A percentile compares a stretch with the other conserved stretches of the same genome.
Evolutionary conservation across 1,140 invertebrate genomes (phyloP).

Genomic region (Drosophila melanogaster): DNA sequence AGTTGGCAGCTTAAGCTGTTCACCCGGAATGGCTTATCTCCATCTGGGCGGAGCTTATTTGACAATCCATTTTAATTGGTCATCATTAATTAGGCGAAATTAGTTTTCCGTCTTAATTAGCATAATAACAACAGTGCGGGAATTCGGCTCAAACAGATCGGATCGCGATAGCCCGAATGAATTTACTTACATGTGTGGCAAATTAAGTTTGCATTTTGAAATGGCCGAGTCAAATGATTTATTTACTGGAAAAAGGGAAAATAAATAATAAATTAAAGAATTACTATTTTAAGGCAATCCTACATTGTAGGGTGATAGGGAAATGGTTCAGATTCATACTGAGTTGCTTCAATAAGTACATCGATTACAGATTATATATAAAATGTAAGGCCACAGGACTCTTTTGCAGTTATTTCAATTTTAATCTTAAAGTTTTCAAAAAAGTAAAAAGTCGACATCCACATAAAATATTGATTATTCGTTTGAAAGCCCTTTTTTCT

Average conservation of each 20-base stretch:
- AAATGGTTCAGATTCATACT: no score
- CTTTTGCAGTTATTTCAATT: no score
- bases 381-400: no score
- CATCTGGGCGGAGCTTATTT: conserved; percentile 32
- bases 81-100: conserved; percentile 72
- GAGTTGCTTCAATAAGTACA: no score
- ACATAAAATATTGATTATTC: neutral
- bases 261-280: no score
- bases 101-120: conserved; percentile 63
- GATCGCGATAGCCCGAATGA: conserved; percentile 64
- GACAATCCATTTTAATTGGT: conserved; percentile 59
- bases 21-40: conserved; percentile 19
- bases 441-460: no score
- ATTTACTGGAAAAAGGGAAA: neutral
- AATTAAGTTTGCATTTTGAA: conserved; percentile 33
- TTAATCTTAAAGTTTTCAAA: no score
- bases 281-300: no score
- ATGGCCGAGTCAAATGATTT: conserved; percentile 11
- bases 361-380: no score
- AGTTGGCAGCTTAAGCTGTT: conserved; percentile 13
- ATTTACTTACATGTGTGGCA: conserved; percentile 35
- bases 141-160: conserved; percentile 17
- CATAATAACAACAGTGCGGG: conserved; percentile 31
- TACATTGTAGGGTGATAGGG: no score
- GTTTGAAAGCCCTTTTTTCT: neutral